phyloP scores from a whole-genome alignment of 1,140 invertebrate genomes.

The Cotesia typhae region DNA sequence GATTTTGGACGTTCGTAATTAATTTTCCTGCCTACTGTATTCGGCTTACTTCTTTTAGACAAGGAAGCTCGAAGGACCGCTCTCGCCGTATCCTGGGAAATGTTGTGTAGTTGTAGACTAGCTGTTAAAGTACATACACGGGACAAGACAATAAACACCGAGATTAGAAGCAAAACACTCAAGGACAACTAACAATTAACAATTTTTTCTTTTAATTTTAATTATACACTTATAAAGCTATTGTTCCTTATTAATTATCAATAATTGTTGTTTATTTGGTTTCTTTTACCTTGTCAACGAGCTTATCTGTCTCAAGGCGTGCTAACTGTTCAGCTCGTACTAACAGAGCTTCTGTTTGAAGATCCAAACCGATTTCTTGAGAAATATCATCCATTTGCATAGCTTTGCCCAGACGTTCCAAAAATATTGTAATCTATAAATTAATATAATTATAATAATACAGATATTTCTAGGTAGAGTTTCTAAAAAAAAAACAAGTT shows the following conservation, averaged over 20 bases:
- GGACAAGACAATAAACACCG: constrained; percentile 24
- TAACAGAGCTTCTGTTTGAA: constrained; percentile 80
- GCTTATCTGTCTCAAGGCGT: constrained; percentile 79
- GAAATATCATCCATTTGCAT: constrained; percentile 82
- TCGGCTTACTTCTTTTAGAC: constrained; percentile 71
- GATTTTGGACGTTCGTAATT: constrained; percentile 9
- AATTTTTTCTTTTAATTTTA: constrained; percentile 2
- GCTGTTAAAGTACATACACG: constrained; percentile 61
- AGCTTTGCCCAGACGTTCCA: constrained; percentile 76
- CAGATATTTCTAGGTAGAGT: too few relatives aligned
- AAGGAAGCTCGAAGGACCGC: constrained; percentile 76
- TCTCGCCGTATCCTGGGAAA: constrained; percentile 76
- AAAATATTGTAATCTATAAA: constrained; percentile 75
- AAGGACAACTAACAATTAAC: constrained; percentile 26
- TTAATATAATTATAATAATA: constrained; percentile 17
- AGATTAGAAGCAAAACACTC: constrained; percentile 27
- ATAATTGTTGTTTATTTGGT: constrained; percentile 2
- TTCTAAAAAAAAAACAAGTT: too few relatives aligned
- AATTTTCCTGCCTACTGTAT: constrained; percentile 37
- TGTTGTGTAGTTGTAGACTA: constrained; percentile 73
- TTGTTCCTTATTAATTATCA: not conserved
- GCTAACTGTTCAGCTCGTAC: constrained; percentile 80
- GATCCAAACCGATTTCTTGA: constrained; percentile 78
- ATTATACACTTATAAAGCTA: too few relatives aligned
- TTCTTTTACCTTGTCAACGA: constrained; percentile 76